These are phyloP conservation scores for Balaenoptera acutorostrata DNA, from an alignment of 2,113 vertebrate species.

Conservation along the genomic window DNA sequence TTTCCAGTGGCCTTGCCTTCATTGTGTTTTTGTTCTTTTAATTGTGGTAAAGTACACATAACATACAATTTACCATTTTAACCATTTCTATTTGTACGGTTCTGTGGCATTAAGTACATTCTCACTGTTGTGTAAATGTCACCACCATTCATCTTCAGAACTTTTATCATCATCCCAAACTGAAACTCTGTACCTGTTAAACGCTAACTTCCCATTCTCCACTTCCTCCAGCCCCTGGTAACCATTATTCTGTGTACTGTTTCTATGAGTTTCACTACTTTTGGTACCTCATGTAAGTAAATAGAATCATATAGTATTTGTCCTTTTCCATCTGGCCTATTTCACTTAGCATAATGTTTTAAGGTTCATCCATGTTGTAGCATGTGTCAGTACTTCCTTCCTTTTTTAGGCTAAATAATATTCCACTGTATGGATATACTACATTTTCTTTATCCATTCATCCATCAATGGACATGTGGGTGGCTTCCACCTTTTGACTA, in stretches of 20 bases:
- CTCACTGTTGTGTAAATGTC: background rate
- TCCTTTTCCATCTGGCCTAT: background rate
- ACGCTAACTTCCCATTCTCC: background rate
- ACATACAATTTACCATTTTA: background rate
- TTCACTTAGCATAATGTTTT: background rate
- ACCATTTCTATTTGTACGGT: background rate
- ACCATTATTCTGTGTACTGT: background rate
- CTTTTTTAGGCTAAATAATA: background rate
- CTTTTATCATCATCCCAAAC: background rate
- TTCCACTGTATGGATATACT: background rate
- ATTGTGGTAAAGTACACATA: background rate
- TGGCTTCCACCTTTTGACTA: background rate
- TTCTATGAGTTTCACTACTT: background rate
- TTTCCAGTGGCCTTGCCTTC: background rate
- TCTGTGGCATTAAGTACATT: background rate
- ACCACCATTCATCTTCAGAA: background rate
- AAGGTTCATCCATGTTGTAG: background rate
- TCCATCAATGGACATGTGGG: background rate
- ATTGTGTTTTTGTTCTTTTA: background rate
- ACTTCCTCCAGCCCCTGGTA: background rate
- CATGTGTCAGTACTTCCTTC: background rate
- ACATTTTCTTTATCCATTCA: background rate
- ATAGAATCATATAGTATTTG: background rate
- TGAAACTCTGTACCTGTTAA: background rate
- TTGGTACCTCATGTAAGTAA: background rate